Percentiles rank a stretch among this genome's conserved stretches.
Conservation (phyloP, 2,888 invertebrate genomes). For the Autographa gamma region DNA sequence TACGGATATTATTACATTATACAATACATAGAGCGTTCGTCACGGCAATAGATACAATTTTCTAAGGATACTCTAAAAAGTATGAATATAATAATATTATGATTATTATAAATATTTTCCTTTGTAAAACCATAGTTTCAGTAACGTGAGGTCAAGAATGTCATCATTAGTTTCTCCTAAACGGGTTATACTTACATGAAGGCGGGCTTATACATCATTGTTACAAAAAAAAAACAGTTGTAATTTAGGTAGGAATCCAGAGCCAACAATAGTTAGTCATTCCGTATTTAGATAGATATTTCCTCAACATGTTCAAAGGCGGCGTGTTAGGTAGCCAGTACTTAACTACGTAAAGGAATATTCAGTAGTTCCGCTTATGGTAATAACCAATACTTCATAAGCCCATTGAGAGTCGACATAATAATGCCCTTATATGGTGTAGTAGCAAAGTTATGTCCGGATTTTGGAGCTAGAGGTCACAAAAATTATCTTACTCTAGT, state of each 20-base stretch:
- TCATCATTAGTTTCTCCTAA: background rate
- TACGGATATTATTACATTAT: no score
- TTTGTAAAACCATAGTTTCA: background rate
- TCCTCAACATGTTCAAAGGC: background rate
- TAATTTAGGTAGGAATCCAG: background rate
- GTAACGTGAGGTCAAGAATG: background rate
- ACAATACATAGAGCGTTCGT: no score
- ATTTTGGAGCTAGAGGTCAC: background rate
- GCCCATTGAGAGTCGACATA: background rate
- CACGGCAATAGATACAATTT: no score
- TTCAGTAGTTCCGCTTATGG: background rate
- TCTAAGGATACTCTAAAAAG: no score
- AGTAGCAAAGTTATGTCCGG: background rate
- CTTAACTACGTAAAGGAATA: background rate
- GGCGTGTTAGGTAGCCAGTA: background rate
- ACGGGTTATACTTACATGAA: background rate
- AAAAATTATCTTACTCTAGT: no score
- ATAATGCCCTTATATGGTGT: background rate
- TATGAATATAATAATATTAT: no score
- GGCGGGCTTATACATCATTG: slow-evolving; percentile 1
- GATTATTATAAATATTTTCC: background rate
- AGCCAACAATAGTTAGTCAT: background rate
- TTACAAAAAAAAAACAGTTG: background rate
- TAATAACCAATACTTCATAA: background rate
- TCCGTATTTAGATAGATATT: slow-evolving; percentile 4